Evolutionary conservation across 1,140 invertebrate species (phyloP).

Genomic region (Papilio machaon): DNA sequence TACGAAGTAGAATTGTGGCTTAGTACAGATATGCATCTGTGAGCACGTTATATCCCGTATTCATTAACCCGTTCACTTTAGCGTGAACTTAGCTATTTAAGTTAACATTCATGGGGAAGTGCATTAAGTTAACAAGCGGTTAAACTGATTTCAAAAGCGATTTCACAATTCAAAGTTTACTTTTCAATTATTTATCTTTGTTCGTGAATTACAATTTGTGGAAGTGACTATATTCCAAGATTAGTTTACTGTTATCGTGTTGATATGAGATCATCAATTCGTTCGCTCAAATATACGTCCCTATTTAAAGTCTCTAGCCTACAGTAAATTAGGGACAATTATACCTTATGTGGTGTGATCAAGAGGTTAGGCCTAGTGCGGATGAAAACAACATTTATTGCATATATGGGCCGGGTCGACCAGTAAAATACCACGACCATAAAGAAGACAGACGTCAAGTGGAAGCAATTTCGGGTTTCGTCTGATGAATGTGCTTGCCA

Average conservation of each 20-base stretch:
- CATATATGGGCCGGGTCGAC: no score
- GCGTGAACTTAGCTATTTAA: constrained; percentile 16
- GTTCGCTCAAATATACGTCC: no score
- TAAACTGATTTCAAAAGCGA: not conserved
- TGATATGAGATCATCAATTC: no score
- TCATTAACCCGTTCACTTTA: constrained; percentile 28
- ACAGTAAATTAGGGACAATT: no score
- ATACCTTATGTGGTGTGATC: no score
- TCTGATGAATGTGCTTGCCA: no score
- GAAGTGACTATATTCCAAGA: not conserved
- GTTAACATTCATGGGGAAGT: not conserved
- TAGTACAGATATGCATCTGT: not conserved
- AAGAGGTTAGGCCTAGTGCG: no score
- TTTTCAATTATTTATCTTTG: not conserved
- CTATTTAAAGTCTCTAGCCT: no score
- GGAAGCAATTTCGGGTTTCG: no score
- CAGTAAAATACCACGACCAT: no score
- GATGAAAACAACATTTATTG: no score
- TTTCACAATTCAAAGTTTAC: not conserved
- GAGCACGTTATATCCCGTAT: constrained; percentile 17
- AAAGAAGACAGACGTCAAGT: no score
- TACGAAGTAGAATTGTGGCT: constrained; percentile 5
- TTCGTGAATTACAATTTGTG: not conserved
- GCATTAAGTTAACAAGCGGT: constrained; percentile 14
- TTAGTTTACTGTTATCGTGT: not conserved